Evolutionary conservation across 2,113 vertebrate species (phyloP), one percentile per base, ranked within the genome.

Genomic region (Myotis lucifugus): DNA sequence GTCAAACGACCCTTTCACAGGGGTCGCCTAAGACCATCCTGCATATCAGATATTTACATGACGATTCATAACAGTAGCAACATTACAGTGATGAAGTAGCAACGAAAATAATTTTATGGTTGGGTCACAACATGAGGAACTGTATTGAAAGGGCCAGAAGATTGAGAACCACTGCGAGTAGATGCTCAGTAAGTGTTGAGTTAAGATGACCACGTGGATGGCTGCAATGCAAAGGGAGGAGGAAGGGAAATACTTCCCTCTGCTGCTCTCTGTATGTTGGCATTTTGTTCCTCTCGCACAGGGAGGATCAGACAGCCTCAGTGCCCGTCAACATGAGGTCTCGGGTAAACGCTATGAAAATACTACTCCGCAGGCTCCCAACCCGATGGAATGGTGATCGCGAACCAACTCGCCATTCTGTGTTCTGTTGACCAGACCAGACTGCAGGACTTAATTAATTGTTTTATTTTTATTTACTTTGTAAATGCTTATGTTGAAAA

Each of bases 401-500:
- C 12, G 76, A 37, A 78, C 25, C 42, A 48, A 18, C 46, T 23
- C 10, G 34, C 76, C 18, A 8, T 42, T 69, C 77, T 40, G 10
- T 81, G 54, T 73, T 48, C 10, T 1, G n/a, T 25, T 46, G 2
- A 27, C 27, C 32, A 81, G 17, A 52, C 73, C 76, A 52, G 37
- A 50, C 40, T 42, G n/a, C 82, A 84, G 13, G 40, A 40, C 40
- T 69, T 52, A 70, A 32, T 66, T 66, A 18, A 21, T 42, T 66
- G 23, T 29, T 91, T 46, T 84, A 17, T 74, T 85, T 91, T 77
- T 29, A 40, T 91, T 77, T 82, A 37, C 18, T 56, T 86, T 32
- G 52, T 88, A 34, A 77, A 27, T 73, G 52, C 42, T 86, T 48
- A 13, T 69, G 23, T 76, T 92, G 76, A 93, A 92, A 92, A 92